Conservation (phyloP, 37 sponge, comb jelly and placozoan genomes). For the Agelas oroides region DNA sequence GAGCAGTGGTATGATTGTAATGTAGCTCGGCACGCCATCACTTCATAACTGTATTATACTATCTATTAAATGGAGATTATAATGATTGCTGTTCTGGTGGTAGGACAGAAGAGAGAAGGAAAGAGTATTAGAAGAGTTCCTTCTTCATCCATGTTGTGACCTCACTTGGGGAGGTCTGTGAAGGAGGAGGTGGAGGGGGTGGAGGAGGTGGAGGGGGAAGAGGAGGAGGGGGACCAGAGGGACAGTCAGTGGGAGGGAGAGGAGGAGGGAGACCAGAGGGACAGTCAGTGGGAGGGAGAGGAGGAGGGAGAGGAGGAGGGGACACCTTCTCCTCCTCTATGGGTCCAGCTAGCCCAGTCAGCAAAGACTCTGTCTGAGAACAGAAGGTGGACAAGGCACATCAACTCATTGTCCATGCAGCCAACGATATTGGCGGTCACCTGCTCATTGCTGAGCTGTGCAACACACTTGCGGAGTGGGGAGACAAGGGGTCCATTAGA, state of each 20-base stretch:
- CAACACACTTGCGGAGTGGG: constrained; percentile 25
- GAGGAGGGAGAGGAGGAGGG: neutral
- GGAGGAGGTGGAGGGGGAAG: constrained; percentile 47
- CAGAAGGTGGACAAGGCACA: too few relatives aligned
- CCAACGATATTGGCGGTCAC: neutral
- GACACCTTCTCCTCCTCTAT: neutral
- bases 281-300: neutral
- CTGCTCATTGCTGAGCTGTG: constrained; percentile 13
- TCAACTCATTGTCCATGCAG: too few relatives aligned
- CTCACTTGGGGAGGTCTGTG: neutral
- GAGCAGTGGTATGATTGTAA: neutral
- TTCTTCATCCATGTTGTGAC: constrained; percentile 37
- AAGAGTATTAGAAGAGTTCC: neutral
- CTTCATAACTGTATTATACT: too few relatives aligned
- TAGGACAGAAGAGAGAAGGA: too few relatives aligned
- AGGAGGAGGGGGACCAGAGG: constrained; percentile 2
- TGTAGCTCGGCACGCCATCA: neutral
- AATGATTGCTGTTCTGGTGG: too few relatives aligned
- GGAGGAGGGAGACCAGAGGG: neutral
- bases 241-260: neutral
- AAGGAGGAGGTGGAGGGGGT: constrained; percentile 1
- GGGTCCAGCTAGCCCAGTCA: neutral
- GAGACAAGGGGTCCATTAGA: constrained; percentile 34
- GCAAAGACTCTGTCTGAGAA: neutral
- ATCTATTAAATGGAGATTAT: too few relatives aligned